Evolutionary conservation across 2,888 invertebrate genomes (phyloP), one percentile per base, ranked within the genome.

Genomic region (Acleris holmiana): DNA sequence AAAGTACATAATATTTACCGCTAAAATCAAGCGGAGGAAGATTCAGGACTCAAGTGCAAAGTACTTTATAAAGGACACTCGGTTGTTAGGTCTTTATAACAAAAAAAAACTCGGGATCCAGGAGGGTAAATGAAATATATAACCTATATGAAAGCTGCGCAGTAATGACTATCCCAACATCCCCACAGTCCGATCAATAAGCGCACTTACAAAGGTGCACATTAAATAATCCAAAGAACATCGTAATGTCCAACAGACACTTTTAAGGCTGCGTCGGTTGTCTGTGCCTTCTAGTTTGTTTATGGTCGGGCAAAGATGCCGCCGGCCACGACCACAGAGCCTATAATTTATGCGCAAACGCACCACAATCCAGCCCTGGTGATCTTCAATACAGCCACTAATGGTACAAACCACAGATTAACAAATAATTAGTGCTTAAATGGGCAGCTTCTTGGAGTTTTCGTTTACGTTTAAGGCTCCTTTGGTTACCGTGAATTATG

Each of bases 311-410:
- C 66, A 71, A 71, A 71, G 71, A 56, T 49, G 55, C 70, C 69
- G 71, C 66, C 61, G 35, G 48, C 49, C 58, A 51, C 48, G 60
- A 41, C 44, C 59, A 23, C 25, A 47, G 25, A 23, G n/a, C 21
- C 47, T 35, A 68, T 69, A 72, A 73, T 73, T 73, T 75, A 75
- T 73, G 71, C 71, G 70, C 47, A 64, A 57, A 59, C 59, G 57
- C 46, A 51, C 58, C 57, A 68, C 68, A 68, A 68, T 70, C 67
- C 61, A 46, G 35, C 21, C 8, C 35, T 57, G 50, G 61, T 65
- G 68, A 73, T 74, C 71, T 58, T 60, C 59, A 69, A 68, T 71
- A 68, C 66, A 55, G 54, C 68, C 69, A 69, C 69, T 66, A 66
- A 65, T 49, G 48, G 59, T 29, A 54, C 48, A 53, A 29, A 57